phyloP scores from a whole-genome alignment of 2,888 invertebrate species.

The Seira ritae region DNA sequence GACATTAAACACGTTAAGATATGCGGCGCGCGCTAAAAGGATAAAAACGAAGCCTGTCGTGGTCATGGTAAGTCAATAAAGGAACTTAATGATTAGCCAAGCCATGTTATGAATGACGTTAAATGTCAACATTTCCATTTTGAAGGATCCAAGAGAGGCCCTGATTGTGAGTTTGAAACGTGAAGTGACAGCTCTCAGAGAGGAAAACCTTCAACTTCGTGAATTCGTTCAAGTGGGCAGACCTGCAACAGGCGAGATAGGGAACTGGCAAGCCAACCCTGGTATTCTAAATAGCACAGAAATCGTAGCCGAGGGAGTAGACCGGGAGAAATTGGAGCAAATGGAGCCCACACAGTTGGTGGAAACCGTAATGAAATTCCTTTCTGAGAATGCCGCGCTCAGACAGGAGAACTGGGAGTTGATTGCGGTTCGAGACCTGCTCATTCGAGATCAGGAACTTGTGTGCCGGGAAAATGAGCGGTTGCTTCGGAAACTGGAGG shows the following conservation, averaged over 20 bases:
- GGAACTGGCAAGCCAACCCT: slow-evolving; percentile 56
- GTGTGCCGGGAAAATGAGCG: slow-evolving; percentile 94
- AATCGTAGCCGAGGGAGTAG: slow-evolving; percentile 75
- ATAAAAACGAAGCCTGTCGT: slow-evolving; percentile 95
- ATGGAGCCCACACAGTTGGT: slow-evolving; percentile 88
- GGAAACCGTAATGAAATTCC: slow-evolving; percentile 91
- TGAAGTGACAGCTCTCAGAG: slow-evolving; percentile 89
- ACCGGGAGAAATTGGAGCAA: slow-evolving; percentile 84
- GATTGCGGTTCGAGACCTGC: slow-evolving; percentile 85
- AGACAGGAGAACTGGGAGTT: slow-evolving; percentile 91
- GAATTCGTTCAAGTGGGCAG: slow-evolving; percentile 76
- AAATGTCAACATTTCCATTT: slow-evolving; percentile 25
- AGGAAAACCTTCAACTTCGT: slow-evolving; percentile 91
- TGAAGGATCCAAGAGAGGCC: slow-evolving; percentile 92
- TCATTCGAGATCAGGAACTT: slow-evolving; percentile 91
- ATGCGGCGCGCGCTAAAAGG: slow-evolving; percentile 93
- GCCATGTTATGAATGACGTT: not conserved
- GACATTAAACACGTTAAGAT: slow-evolving; percentile 92
- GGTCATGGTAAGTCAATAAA: slow-evolving; percentile 84
- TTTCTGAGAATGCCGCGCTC: slow-evolving; percentile 77
- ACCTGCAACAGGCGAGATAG: slow-evolving; percentile 62
- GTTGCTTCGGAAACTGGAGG: slow-evolving; percentile 90
- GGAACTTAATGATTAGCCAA: not conserved
- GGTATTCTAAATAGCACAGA: slow-evolving; percentile 47
- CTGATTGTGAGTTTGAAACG: slow-evolving; percentile 91